These are phyloP conservation scores for Chelonoidis abingdonii DNA, from an alignment of 2,113 vertebrate species.

Conservation along the genomic window DNA sequence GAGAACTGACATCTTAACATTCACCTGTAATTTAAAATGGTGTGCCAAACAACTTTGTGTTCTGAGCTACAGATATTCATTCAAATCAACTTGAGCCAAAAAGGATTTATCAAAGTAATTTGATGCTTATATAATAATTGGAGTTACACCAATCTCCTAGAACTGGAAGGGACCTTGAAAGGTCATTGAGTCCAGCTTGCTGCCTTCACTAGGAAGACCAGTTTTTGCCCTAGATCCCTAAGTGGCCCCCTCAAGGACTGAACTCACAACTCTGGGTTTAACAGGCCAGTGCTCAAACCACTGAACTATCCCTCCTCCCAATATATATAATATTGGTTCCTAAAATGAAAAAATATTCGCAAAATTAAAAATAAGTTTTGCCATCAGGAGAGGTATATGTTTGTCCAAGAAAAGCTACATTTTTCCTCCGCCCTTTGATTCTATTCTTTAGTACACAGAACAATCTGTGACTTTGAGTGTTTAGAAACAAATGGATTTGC, in stretches of 20 bases:
- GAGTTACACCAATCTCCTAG: too few relatives aligned
- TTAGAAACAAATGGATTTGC: background rate
- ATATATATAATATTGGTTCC: background rate
- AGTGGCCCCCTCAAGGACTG: too few relatives aligned
- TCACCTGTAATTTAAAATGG: background rate
- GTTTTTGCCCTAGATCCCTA: too few relatives aligned
- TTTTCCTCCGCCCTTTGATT: background rate
- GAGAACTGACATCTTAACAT: background rate
- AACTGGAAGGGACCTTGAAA: too few relatives aligned
- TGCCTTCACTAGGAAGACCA: too few relatives aligned
- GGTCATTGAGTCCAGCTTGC: too few relatives aligned
- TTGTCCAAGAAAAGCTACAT: background rate
- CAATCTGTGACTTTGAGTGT: background rate
- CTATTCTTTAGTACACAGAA: background rate
- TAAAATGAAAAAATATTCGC: background rate
- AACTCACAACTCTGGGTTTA: too few relatives aligned
- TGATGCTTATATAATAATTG: background rate
- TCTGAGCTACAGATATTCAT: background rate
- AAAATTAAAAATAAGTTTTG: background rate
- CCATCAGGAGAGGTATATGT: background rate
- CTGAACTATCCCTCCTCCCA: too few relatives aligned
- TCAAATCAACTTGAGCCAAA: background rate
- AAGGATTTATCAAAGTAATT: background rate
- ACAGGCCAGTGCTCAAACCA: too few relatives aligned
- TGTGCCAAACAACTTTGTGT: background rate